These are phyloP conservation scores for Ornithoptera alexandrae DNA, from an alignment of 2,888 invertebrate species.

Conservation along the genomic window DNA sequence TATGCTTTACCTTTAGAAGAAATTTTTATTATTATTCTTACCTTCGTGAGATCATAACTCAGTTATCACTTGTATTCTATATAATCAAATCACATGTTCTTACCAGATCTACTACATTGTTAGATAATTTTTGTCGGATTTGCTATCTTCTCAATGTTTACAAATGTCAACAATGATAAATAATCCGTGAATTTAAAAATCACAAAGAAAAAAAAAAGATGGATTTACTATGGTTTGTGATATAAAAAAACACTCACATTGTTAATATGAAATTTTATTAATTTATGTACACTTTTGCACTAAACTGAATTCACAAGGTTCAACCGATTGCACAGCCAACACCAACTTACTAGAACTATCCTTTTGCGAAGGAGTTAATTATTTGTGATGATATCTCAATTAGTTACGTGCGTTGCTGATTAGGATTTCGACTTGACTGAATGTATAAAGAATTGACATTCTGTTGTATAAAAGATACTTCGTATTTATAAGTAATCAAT, in stretches of 20 bases:
- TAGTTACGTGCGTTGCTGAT: slow-evolving; percentile 5
- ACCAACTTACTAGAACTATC: background rate
- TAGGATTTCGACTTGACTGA: slow-evolving; percentile 14
- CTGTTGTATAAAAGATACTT: background rate
- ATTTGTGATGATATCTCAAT: background rate
- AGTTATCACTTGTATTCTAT: background rate
- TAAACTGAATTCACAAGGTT: background rate
- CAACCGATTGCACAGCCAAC: background rate
- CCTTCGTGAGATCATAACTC: background rate
- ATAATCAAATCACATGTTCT: slow-evolving; percentile 1
- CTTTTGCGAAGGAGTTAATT: background rate
- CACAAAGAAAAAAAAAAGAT: background rate
- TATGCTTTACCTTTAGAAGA: too few species aligned
- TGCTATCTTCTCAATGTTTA: slow-evolving; percentile 8
- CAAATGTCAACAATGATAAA: slow-evolving; percentile 10
- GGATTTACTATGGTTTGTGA: background rate
- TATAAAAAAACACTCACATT: slow-evolving; percentile 1
- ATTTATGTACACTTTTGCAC: background rate
- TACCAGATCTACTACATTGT: background rate
- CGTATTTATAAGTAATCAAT: background rate
- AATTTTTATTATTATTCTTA: background rate
- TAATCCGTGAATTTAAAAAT: background rate
- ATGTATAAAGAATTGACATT: background rate
- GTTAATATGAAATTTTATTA: background rate
- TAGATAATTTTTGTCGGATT: slow-evolving; percentile 5